Evolutionary conservation across 1,140 invertebrate genomes (phyloP), one percentile per base, ranked within the genome.

Genomic region (Atopsyche davidsoni): DNA sequence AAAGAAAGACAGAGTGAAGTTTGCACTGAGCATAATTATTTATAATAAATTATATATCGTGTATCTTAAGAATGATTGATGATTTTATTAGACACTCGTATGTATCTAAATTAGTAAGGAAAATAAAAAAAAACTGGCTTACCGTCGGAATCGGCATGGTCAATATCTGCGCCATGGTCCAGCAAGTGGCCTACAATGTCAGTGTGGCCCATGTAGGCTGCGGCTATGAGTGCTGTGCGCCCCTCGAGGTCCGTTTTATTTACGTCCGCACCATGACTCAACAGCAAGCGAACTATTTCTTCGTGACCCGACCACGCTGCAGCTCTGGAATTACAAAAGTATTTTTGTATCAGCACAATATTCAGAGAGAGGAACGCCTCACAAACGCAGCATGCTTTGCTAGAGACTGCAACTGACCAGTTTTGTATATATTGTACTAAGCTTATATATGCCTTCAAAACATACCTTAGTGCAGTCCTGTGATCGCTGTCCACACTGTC

Each of bases 201-300:
- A 34, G 90, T 88, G 72, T 96, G 92, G 22, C 82, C 92, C 91
- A 89, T 89, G 62, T 90, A 90, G 0, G 87, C 86, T 19, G 87
- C 87, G 0, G 87, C 91, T 58, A 93, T 87, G n/a, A 96, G 72
- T 0, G 92, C 89, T 2, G 92, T 96, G 53, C 92, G 77, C 16
- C 89, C 87, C 64, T 93, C 89, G 32, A 81, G 82, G 66, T 93
- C 90, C 1, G 87, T 85, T n/a, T 80, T 78, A 62, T 92, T 89
- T 0, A 90, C 85, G 60, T 81, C 76, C 0, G 87, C 85, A 2
- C 82, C 81, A 16, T 78, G 75, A 9, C 74, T 72, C 16, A 79
- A 66, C 11, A 92, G 70, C 7, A 88, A 68, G 46, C 79, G 71
- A 3, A 91, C 88, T 34, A 83, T 80, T 50, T 80, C 79, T 51